Conservation (phyloP, 2,113 vertebrate species). For the Drymodes brunneopygia region DNA sequence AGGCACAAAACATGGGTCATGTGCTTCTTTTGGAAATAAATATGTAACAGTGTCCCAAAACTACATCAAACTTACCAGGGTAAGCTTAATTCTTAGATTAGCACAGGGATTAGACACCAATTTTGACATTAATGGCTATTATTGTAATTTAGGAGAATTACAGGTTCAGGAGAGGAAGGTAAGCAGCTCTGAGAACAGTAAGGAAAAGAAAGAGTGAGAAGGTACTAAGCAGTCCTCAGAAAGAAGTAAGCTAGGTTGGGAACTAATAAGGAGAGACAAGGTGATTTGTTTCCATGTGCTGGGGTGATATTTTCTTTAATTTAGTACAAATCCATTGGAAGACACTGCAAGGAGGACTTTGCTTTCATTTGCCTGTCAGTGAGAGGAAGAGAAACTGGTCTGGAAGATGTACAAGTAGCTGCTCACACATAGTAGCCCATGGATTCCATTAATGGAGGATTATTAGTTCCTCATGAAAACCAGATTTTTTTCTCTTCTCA, state of each 20-base stretch:
- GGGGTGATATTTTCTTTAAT: neutral
- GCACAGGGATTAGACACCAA: neutral
- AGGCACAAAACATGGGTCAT: fast-evolving
- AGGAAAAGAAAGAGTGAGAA: neutral
- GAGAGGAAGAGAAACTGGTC: neutral
- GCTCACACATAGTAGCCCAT: neutral
- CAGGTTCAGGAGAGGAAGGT: neutral
- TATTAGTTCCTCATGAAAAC: neutral
- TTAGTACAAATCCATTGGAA: neutral
- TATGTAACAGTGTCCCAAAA: neutral
- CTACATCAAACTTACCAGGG: fast-evolving
- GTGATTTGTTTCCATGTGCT: neutral
- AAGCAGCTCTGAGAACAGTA: neutral
- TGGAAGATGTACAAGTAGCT: neutral
- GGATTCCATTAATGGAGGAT: neutral
- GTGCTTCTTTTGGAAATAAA: neutral
- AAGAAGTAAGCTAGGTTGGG: neutral
- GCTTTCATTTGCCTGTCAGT: neutral
- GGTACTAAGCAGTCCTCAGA: neutral
- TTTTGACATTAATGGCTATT: neutral
- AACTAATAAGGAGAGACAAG: neutral
- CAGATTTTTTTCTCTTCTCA: neutral
- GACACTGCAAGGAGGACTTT: neutral
- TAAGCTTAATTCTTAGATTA: neutral
- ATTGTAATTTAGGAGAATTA: neutral